Percentiles rank a stretch among this genome's conserved stretches.
Evolutionary conservation across 2,113 vertebrate species (phyloP).

Genomic region (Scophthalmus maximus): DNA sequence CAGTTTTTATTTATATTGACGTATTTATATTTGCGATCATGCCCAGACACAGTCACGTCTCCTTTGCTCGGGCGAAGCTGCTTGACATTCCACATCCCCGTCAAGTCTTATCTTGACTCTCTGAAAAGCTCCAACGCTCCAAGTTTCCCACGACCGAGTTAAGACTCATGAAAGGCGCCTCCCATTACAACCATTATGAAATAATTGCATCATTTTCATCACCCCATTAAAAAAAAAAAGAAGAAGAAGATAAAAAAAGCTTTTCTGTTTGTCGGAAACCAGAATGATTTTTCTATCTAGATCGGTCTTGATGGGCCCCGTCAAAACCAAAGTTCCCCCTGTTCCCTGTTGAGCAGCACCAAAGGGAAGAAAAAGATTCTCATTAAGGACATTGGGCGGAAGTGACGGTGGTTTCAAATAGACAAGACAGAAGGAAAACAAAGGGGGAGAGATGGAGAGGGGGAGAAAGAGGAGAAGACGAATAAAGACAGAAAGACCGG

Average conservation of each 20-base stretch:
- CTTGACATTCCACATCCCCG: constrained; percentile 15
- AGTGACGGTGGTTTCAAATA: constrained; percentile 5
- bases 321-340: constrained; percentile 31
- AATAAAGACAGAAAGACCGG: neutral
- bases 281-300: constrained; percentile 31
- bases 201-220: constrained; percentile 65
- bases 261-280: constrained; percentile 16
- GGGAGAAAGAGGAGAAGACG: neutral
- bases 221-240: constrained; percentile 31
- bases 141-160: constrained; percentile 57
- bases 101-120: constrained; percentile 24
- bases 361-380: constrained; percentile 24
- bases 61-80: too few relatives aligned
- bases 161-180: constrained; percentile 24
- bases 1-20: too few relatives aligned
- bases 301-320: constrained; percentile 11
- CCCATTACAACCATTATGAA: constrained; percentile 50
- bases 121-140: constrained; percentile 36
- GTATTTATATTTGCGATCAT: too few relatives aligned
- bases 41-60: too few relatives aligned
- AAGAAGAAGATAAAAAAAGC: too few relatives aligned
- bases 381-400: constrained; percentile 4
- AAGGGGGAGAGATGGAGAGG: neutral
- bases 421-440: constrained; percentile 17
- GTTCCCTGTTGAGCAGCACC: constrained; percentile 16